Evolutionary conservation across 2,888 invertebrate genomes (phyloP).

Genomic region (Lasioglossum oenotherae): DNA sequence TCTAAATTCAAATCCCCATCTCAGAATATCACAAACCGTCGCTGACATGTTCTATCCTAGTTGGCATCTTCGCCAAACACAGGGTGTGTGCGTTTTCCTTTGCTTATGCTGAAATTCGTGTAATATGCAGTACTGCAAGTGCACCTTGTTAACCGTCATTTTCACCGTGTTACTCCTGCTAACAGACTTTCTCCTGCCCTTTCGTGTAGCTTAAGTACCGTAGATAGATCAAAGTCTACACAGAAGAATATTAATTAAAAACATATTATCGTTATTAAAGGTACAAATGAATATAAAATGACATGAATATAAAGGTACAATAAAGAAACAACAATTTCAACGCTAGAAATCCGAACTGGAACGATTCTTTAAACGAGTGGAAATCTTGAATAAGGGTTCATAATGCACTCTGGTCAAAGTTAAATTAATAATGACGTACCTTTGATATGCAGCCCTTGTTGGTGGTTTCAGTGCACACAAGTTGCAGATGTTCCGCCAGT

Average conservation of each 20-base stretch:
- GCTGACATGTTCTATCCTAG: not conserved
- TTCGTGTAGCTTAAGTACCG: not conserved
- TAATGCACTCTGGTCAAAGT: not conserved
- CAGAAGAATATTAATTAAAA: not conserved
- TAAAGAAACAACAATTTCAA: not conserved
- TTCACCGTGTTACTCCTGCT: not conserved
- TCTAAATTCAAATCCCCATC: not conserved
- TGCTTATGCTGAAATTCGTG: not conserved
- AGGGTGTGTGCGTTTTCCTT: not conserved
- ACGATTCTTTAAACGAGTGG: not conserved
- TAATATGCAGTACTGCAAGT: not conserved
- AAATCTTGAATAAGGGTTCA: not conserved
- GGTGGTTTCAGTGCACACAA: not conserved
- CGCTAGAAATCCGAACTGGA: not conserved
- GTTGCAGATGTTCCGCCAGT: not conserved
- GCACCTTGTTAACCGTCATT: not conserved
- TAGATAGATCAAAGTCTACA: not conserved
- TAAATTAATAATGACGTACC: not conserved
- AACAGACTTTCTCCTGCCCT: not conserved
- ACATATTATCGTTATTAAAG: not conserved
- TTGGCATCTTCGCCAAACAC: not conserved
- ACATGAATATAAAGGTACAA: no score
- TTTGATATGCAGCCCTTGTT: not conserved
- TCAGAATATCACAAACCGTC: not conserved
- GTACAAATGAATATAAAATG: not conserved